A percentile compares a stretch with the other conserved stretches of the same genome.
These are phyloP conservation scores for Sitta carolinensis DNA, from an alignment of 2,797 vertebrate species.

Conservation along the genomic window DNA sequence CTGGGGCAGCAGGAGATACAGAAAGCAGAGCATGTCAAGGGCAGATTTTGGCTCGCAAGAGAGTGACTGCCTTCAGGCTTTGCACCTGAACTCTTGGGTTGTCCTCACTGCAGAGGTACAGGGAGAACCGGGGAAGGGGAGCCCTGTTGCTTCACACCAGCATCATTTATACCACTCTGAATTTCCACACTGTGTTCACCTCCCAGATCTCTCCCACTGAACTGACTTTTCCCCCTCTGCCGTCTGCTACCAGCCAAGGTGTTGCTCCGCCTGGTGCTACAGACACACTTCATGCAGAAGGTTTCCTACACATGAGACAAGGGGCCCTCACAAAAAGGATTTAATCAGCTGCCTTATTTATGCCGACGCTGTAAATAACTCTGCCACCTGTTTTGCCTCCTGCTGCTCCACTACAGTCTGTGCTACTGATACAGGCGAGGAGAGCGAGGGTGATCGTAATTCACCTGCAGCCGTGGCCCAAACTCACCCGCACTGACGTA, in stretches of 20 bases:
- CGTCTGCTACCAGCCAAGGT: background rate
- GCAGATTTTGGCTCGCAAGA: background rate
- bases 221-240: background rate
- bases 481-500: conserved; percentile 91
- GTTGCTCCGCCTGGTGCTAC: background rate
- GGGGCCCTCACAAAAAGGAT: background rate
- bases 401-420: background rate
- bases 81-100: fast-evolving
- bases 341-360: background rate
- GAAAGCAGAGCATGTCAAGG: background rate
- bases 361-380: background rate
- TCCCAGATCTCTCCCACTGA: background rate
- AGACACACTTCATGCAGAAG: background rate
- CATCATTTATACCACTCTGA: background rate
- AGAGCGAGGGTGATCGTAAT: background rate
- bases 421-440: background rate
- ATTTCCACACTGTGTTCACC: background rate
- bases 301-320: background rate
- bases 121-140: background rate
- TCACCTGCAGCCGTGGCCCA: background rate
- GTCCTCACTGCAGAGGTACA: background rate
- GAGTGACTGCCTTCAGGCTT: background rate
- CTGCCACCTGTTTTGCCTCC: background rate
- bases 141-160: background rate
- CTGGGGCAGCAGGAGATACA: background rate